Percentiles rank a stretch among this genome's conserved stretches.
These are phyloP conservation scores for Eonycteris spelaea DNA, from an alignment of 2,113 vertebrate species.

Conservation along the genomic window DNA sequence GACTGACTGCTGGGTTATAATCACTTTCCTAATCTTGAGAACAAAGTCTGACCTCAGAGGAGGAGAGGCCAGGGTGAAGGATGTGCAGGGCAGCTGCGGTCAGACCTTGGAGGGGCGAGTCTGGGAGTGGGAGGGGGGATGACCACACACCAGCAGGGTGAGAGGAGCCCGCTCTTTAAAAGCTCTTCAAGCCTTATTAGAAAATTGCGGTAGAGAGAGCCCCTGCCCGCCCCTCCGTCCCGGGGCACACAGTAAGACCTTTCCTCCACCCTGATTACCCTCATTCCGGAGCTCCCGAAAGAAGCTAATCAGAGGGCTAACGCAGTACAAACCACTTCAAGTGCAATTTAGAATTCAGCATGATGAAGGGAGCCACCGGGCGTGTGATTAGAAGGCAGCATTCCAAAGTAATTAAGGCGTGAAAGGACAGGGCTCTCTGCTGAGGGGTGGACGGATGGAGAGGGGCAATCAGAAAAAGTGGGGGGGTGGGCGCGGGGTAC, in stretches of 20 bases:
- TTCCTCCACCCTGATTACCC: not conserved
- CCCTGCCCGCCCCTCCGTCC: constrained; percentile 3
- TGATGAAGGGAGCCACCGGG: not conserved
- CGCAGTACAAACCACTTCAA: not conserved
- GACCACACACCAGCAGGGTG: not conserved
- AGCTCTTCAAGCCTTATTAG: not conserved
- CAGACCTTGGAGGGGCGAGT: not conserved
- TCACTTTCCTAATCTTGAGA: not conserved
- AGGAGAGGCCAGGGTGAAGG: not conserved
- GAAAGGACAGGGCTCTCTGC: not conserved
- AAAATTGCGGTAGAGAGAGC: constrained; percentile 38
- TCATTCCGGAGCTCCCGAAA: constrained; percentile 5
- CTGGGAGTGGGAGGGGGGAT: not conserved
- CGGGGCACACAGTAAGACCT: not conserved
- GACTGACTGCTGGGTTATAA: not conserved
- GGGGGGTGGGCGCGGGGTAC: too few species aligned
- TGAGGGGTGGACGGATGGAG: not conserved
- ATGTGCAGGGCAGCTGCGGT: not conserved
- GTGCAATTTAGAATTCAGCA: constrained; percentile 11
- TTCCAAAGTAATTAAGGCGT: not conserved
- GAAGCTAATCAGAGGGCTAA: constrained; percentile 36
- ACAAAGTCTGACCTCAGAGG: not conserved
- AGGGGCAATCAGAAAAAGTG: not conserved
- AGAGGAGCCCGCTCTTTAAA: constrained; percentile 36
- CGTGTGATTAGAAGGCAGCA: not conserved